A percentile compares a stretch with the other conserved stretches of the same genome.
These are phyloP conservation scores for Adelphocoris suturalis DNA, from an alignment of 2,888 invertebrate genomes.

Conservation along the genomic window DNA sequence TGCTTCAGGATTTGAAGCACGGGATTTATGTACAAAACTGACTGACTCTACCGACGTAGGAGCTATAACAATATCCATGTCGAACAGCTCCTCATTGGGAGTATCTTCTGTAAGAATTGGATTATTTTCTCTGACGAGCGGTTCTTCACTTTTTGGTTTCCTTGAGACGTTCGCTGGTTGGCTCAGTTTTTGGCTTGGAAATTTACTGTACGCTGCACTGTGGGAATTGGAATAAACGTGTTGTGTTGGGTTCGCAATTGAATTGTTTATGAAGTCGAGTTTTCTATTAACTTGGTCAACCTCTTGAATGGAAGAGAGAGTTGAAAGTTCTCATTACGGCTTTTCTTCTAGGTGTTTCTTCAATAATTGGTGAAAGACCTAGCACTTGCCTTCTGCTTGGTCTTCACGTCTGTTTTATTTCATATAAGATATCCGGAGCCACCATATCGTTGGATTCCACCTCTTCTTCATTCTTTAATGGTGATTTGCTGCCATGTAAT, in stretches of 20 bases:
- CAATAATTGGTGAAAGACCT: conserved; percentile 4
- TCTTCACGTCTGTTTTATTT: neutral
- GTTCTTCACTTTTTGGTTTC: too few relatives aligned
- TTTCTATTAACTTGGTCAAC: neutral
- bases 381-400: neutral
- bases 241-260: neutral
- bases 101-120: too few relatives aligned
- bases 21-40: too few relatives aligned
- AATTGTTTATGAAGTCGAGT: neutral
- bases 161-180: too few relatives aligned
- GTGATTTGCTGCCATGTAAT: neutral
- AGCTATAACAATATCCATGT: too few relatives aligned
- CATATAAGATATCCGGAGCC: neutral
- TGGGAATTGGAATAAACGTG: neutral
- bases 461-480: neutral
- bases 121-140: too few relatives aligned
- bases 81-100: too few relatives aligned
- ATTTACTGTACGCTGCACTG: too few relatives aligned
- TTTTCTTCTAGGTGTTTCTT: neutral
- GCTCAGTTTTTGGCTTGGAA: too few relatives aligned
- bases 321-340: neutral
- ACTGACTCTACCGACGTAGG: too few relatives aligned
- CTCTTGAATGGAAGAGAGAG: neutral
- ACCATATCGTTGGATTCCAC: neutral
- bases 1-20: too few relatives aligned